A percentile compares a stretch with the other conserved stretches of the same genome.
Conservation (phyloP, 2,113 vertebrate species). For the Cyanocitta stelleri region DNA sequence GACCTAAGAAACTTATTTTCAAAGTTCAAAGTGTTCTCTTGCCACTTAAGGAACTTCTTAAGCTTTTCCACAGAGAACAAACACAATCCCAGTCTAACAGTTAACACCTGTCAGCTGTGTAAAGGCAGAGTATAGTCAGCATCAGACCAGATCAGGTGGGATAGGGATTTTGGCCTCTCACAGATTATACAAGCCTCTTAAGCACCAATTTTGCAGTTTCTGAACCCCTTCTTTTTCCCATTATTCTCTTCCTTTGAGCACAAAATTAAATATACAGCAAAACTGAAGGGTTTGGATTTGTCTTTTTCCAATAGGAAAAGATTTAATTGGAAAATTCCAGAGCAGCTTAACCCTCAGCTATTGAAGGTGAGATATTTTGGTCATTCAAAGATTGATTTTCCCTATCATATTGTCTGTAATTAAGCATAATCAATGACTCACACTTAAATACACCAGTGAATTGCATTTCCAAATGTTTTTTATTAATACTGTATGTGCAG, state of each 20-base stretch:
- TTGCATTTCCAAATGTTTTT: conserved; percentile 11
- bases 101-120: not conserved
- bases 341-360: not conserved
- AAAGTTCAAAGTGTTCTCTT: not conserved
- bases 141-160: not conserved
- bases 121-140: not conserved
- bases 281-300: not conserved
- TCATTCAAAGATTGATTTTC: conserved; percentile 22
- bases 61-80: not conserved
- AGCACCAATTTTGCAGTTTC: not conserved
- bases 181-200: not conserved
- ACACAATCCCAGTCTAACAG: not conserved
- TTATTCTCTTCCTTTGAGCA: not conserved
- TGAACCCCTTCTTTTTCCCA: not conserved
- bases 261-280: not conserved
- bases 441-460: conserved; percentile 1
- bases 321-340: conserved; percentile 17
- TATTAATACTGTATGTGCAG: not conserved
- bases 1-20: not conserved
- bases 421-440: conserved; percentile 53
- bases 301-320: not conserved
- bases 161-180: not conserved
- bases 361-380: conserved; percentile 18
- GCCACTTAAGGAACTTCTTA: not conserved
- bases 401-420: conserved; percentile 23